phyloP scores from a whole-genome alignment of 2,113 vertebrate species.

The Neotoma lepida region DNA sequence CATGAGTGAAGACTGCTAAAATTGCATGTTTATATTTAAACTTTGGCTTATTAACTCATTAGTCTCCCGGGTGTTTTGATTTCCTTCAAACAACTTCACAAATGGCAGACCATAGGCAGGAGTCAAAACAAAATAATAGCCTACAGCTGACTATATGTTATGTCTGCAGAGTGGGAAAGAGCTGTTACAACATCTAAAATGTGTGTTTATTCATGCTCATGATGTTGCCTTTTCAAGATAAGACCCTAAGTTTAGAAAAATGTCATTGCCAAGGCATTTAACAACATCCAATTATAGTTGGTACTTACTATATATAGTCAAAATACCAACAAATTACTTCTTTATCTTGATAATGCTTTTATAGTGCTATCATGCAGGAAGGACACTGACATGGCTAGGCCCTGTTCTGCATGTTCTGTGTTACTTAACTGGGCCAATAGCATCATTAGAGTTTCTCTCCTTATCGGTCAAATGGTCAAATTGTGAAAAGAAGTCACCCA shows the following conservation, averaged over 20 bases:
- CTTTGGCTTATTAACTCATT: not conserved
- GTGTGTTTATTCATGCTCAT: not conserved
- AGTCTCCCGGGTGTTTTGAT: not conserved
- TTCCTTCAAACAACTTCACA: not conserved
- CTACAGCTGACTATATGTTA: not conserved
- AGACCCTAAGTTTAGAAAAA: not conserved
- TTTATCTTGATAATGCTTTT: not conserved
- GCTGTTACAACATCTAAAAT: not conserved
- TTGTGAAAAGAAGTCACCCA: not conserved
- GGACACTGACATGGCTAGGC: not conserved
- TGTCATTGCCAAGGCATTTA: not conserved
- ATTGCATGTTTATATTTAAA: not conserved
- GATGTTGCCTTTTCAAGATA: not conserved
- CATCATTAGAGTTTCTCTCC: not conserved
- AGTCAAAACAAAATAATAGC: not conserved
- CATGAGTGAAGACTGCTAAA: not conserved
- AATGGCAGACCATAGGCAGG: not conserved
- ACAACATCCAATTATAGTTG: not conserved
- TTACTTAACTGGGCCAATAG: not conserved
- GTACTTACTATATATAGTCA: not conserved
- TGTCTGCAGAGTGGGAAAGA: not conserved
- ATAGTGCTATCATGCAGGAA: not conserved
- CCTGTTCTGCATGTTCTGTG: not conserved
- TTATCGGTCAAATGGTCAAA: not conserved
- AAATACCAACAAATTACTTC: not conserved